Base-by-base conservation (phyloP, 2,797 vertebrate species). In the Forpus xanthops region DNA sequence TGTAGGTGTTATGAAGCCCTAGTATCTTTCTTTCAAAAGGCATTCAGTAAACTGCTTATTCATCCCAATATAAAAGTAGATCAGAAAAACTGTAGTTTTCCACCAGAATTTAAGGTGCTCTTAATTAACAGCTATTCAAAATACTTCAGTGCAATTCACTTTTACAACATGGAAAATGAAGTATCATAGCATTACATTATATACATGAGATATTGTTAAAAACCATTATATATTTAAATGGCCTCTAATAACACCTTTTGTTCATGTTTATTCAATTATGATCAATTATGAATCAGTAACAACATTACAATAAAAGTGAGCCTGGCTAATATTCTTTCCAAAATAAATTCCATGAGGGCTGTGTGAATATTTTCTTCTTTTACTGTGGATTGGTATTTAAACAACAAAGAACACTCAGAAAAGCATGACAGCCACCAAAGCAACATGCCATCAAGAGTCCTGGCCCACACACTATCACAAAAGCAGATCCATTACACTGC, bases 241-340 rank as follows among this genome's bases (percentile, higher is more conserved):
- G 6, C 58, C 84, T 93, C 44, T 86, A 96, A 84, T 91, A 72
- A 19, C 85, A 94, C 37, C 18, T 90, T 95, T 86, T 81, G 39
- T 77, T 93, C 42, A 87, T 28, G 24, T 73, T 85, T 82, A 96
- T 90, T 93, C 78, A 96, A 39, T 89, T 89, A 88, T 45, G 37
- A 83, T 84, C 84, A 83, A 80, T 91, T 92, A 94, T 68, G 15
- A 92, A 55, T 90, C 91, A 89, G 81, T 68, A 93, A 88, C 77
- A 60, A 91, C 53, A 80, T 94, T 70, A 78, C 65, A 78, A 62
- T 53, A 87, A 65, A 60, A 76, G 45, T 49, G 30, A 52, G 35
- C 41, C 87, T 89, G 62, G n/a, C 30, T 66, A 93, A 89, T 73
- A 45, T 49, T 76, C 50, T 75, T 55, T 84, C 25, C n/a, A 73